These are phyloP conservation scores for Rhingia rostrata DNA, from an alignment of 2,888 invertebrate species.

Conservation along the genomic window DNA sequence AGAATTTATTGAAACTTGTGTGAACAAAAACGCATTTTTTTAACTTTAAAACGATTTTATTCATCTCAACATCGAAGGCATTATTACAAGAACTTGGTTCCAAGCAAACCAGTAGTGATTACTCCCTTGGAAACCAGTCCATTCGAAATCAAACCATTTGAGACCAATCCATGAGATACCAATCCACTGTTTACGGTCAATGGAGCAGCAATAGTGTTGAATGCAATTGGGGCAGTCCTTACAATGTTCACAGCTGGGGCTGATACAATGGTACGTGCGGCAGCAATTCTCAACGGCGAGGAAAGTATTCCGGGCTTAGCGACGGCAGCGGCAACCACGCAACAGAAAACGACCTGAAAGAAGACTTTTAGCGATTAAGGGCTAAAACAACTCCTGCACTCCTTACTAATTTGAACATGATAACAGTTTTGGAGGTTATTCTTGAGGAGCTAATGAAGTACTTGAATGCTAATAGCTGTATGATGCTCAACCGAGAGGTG, in stretches of 20 bases:
- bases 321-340: slow-evolving; percentile 20
- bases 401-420: slow-evolving; percentile 66
- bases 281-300: too few species aligned
- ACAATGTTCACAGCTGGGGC: slow-evolving; percentile 25
- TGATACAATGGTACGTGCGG: slow-evolving; percentile 29
- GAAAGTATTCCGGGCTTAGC: slow-evolving; percentile 52
- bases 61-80: too few species aligned
- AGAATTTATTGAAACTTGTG: too few species aligned
- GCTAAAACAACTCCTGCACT: neutral
- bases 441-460: neutral
- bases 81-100: too few species aligned
- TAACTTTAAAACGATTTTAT: too few species aligned
- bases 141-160: slow-evolving; percentile 27
- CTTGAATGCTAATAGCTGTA: slow-evolving; percentile 23
- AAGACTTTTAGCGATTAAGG: neutral
- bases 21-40: too few species aligned
- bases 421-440: slow-evolving; percentile 1
- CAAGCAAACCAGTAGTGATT: neutral
- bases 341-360: slow-evolving; percentile 16
- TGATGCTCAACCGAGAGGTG: slow-evolving; percentile 25
- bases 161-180: slow-evolving; percentile 11
- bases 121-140: slow-evolving; percentile 33
- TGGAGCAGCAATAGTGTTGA: neutral
- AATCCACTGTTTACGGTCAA: slow-evolving; percentile 4
- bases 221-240: neutral